phyloP scores from a whole-genome alignment of 64 coral and sea anemone genomes.

The Trachythela sp. region DNA sequence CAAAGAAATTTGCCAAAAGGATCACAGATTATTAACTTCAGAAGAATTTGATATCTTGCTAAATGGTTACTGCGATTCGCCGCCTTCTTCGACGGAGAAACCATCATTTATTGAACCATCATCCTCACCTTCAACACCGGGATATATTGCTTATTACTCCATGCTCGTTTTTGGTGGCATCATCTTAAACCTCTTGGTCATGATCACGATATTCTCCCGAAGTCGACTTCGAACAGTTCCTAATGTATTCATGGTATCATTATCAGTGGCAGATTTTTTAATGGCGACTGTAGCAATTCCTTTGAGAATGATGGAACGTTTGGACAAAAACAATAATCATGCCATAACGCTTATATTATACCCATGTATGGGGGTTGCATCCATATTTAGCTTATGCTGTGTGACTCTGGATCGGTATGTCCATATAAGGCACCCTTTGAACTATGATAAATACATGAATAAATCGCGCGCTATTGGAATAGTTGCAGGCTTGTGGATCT shows the following conservation, averaged over 20 bases:
- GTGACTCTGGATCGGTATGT: background rate
- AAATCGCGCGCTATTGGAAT: background rate
- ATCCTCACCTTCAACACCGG: background rate
- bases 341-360: background rate
- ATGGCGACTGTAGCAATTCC: background rate
- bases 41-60: background rate
- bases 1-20: background rate
- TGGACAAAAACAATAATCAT: background rate
- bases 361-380: background rate
- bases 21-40: background rate
- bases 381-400: constrained; percentile 1
- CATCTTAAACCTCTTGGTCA: background rate
- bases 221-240: background rate
- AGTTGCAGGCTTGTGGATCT: background rate
- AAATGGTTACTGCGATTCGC: background rate
- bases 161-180: background rate
- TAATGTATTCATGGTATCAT: background rate
- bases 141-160: background rate
- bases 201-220: background rate
- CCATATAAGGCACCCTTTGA: background rate
- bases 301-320: background rate
- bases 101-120: too few relatives aligned
- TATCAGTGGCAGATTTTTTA: background rate
- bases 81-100: background rate
- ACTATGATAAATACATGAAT: constrained; percentile 12